Evolutionary conservation across 2,113 vertebrate genomes (phyloP), one percentile per base, ranked within the genome.

Genomic region (Aramus guarauna): DNA sequence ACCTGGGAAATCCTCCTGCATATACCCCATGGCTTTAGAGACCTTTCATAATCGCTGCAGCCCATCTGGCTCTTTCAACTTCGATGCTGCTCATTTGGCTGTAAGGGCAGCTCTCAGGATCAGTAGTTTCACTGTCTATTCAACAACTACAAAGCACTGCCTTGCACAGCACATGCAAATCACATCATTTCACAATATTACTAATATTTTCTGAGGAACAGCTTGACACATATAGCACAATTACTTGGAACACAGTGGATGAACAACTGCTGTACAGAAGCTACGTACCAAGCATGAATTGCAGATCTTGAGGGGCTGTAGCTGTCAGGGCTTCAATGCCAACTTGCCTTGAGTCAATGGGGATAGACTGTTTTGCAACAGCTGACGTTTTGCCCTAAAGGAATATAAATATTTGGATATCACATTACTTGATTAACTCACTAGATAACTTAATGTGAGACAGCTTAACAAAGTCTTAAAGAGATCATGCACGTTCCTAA

Each of bases 351-450:
- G 30, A 81, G 80, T 81, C 68, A 60, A 27, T 39, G 27, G 21
- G 39, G 52, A 71, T 12, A 86, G 59, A 67, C 62, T 52, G 58
- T 52, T 94, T 72, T 84, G 43, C 72, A 94, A 67, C 79, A 92
- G 85, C 87, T 88, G 88, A 90, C 30, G 37, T 67, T 96, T 74
- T 88, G 52, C 82, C 82, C 88, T 92, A 66, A 90, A 93, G 88
- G n/a, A 67, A 71, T 62, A 26, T 29, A 90, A 90, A 85, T 88
- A 94, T 79, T 85, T 88, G 71, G 48, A 21, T 79, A 72, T 78
- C 36, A 13, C 18, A 30, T 39, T 84, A 45, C 79, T 94, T 77
- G 45, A 55, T 71, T 93, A 88, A 76, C n/a, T 90, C 27, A 24
- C 18, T 86, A 68, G 60, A 74, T 71, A 93, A 94, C 24, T 89